Evolutionary conservation across 2,888 invertebrate genomes (phyloP), one percentile per base, ranked within the genome.

Genomic region (Frankliniella intonsa): DNA sequence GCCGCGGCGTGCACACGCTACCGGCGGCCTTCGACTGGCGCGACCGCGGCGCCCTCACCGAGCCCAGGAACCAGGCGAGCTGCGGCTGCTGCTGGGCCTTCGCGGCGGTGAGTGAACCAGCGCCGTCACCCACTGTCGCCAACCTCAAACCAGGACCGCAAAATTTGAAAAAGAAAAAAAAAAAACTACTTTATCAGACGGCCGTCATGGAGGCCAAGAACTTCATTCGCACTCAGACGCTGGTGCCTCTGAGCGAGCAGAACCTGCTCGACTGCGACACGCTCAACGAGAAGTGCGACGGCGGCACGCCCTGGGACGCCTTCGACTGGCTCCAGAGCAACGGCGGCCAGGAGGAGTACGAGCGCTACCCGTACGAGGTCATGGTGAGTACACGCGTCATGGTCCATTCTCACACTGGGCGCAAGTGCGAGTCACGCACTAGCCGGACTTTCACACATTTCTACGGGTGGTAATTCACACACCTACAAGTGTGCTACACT

Each of bases 1-100:
- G 62, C 62, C 62, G 62, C 12, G 62, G 7, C 14, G 17, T 17
- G 62, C 19, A 17, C 62, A 1, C 55, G 5, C 22, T 76, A 22
- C 69, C 69, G 22, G 5, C 38, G 38, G 2, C 38, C 69, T 76
- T 76, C 25, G 69, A 76, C 69, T 76, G 69, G 69, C 22, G 69
- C 10, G 69, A 76, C 11, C 22, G 12, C 25, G 69, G 69, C 69
- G 69, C 69, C 25, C 25, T 76, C 22, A 76, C 69, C 69, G 69
- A 76, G 69, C 69, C 69, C 25, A n/a, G 69, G 22, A 76, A 76
- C 69, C 69, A 76, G 69, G 69, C 22, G 22, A 76, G 22, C 69
- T 76, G 69, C 25, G 69, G 69, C 69, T 76, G 69, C 69, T 76
- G 69, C 69, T 76, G 69, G 69, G 69, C 69, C 25, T 76, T 76